These are phyloP conservation scores for Cyrtonyx montezumae DNA, from an alignment of 2,113 vertebrate species.

Conservation along the genomic window DNA sequence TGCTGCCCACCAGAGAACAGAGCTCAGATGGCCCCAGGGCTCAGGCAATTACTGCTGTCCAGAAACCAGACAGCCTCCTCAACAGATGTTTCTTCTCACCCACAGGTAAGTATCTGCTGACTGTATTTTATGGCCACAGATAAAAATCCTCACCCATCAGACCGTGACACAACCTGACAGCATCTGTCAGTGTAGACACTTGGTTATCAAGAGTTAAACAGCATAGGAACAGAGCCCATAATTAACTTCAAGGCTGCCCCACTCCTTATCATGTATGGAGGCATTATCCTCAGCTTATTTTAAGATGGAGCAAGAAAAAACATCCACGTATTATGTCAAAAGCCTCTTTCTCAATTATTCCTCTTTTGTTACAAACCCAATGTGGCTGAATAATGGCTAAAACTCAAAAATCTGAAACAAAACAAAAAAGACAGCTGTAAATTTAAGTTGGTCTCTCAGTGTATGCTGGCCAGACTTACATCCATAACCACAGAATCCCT, in stretches of 20 bases:
- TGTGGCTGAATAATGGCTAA: slow-evolving; percentile 36
- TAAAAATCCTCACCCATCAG: not conserved
- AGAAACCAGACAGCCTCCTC: not conserved
- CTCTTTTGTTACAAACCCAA: slow-evolving; percentile 37
- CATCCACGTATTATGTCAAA: slow-evolving; percentile 47
- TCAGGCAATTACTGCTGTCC: not conserved
- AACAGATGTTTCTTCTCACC: not conserved
- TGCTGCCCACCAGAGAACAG: not conserved
- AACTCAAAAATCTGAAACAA: not conserved
- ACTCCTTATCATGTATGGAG: slow-evolving; percentile 24
- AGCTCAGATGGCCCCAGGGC: not conserved
- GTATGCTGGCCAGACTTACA: slow-evolving; percentile 45
- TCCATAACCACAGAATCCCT: not conserved
- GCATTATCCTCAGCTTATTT: slow-evolving; percentile 38
- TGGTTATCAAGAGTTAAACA: slow-evolving; percentile 55
- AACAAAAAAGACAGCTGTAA: not conserved
- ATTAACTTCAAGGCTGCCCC: slow-evolving; percentile 33
- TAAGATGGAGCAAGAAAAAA: slow-evolving; percentile 49
- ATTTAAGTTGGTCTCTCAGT: slow-evolving; percentile 34
- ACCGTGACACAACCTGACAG: not conserved
- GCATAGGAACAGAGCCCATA: not conserved
- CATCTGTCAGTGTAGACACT: not conserved
- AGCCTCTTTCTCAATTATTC: slow-evolving; percentile 56
- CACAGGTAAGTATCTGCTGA: accelerated
- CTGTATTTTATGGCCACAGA: not conserved